Percentiles rank a stretch among this genome's conserved stretches.
phyloP scores from a whole-genome alignment of 1,140 invertebrate genomes.

The Thalassaphorura encarpata region DNA sequence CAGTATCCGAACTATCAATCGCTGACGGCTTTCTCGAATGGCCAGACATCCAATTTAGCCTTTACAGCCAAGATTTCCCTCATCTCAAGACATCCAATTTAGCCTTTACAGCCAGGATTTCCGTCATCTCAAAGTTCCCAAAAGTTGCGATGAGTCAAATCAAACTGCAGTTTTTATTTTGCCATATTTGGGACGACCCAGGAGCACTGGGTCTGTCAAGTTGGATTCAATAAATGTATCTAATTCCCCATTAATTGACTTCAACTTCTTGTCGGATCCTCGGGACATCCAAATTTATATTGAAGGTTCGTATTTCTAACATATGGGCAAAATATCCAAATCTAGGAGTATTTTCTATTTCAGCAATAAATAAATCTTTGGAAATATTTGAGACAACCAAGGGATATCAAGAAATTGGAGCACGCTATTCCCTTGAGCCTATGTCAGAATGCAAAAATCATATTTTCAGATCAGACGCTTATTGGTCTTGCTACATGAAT shows the following conservation, averaged over 20 bases:
- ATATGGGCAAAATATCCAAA: background rate
- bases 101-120: background rate
- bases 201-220: constrained; percentile 35
- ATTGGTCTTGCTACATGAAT: constrained; percentile 35
- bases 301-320: background rate
- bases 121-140: no score
- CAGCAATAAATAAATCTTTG: constrained; percentile 9
- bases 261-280: background rate
- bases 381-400: constrained; percentile 34
- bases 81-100: constrained; percentile 7
- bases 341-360: background rate
- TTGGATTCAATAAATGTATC: constrained; percentile 28
- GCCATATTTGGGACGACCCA: constrained; percentile 32
- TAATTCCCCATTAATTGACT: background rate
- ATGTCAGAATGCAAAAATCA: constrained; percentile 32
- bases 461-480: constrained; percentile 32
- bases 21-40: background rate
- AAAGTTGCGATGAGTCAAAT: no score
- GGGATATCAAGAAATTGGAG: constrained; percentile 32
- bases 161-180: constrained; percentile 7
- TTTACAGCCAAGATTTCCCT: background rate
- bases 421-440: constrained; percentile 25
- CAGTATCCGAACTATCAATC: background rate
- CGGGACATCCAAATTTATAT: background rate
- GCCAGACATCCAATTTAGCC: constrained; percentile 5